Conservation (phyloP, 2,113 vertebrate genomes). For the Illadopsis cleaveri region DNA sequence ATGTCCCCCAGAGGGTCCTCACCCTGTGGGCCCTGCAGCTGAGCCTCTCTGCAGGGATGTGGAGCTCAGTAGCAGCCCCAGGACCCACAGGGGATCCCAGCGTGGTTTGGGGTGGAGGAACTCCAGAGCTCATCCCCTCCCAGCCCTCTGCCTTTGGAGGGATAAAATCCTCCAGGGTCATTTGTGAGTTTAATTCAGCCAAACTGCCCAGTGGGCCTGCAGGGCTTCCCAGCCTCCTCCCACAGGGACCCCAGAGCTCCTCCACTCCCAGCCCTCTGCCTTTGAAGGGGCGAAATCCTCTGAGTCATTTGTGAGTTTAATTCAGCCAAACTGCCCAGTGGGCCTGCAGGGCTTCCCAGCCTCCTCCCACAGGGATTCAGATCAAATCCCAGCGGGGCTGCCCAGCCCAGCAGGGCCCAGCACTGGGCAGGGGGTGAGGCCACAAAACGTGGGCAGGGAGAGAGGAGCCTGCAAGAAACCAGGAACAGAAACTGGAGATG, state of each 20-base stretch:
- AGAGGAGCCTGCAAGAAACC: background rate
- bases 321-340: no score
- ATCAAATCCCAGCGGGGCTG: background rate
- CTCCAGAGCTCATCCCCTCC: background rate
- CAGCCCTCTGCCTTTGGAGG: background rate
- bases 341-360: background rate
- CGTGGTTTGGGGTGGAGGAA: background rate
- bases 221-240: no score
- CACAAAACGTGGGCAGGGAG: background rate
- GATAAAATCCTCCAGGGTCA: no score
- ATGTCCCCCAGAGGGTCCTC: background rate
- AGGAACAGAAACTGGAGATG: background rate
- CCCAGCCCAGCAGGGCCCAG: background rate
- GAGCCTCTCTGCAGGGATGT: background rate
- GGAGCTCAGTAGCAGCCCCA: background rate
- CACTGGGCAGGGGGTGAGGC: no score
- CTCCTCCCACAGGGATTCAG: background rate
- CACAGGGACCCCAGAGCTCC: no score
- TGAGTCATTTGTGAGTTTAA: no score
- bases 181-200: background rate
- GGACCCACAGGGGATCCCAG: background rate
- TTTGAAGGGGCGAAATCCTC: no score
- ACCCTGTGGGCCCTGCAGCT: accelerated
- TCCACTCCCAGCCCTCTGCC: no score
- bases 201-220: no score